phyloP scores from a whole-genome alignment of 1,140 invertebrate species.

The Bathynomus jamesi region DNA sequence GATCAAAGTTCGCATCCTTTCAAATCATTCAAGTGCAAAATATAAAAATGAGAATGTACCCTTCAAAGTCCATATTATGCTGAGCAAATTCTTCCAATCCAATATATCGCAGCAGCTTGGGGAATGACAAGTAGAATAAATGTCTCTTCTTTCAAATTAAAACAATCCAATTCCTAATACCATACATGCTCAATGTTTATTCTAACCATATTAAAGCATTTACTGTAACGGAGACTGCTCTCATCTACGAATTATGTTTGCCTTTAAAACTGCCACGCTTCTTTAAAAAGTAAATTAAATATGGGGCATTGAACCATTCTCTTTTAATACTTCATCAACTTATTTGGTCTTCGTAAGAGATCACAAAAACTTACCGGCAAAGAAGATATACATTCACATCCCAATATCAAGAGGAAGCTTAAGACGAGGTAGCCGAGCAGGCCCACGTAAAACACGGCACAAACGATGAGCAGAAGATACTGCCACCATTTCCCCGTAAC shows the following conservation, averaged over 20 bases:
- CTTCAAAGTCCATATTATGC: neutral
- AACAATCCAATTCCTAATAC: neutral
- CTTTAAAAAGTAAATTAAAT: neutral
- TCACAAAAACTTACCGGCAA: constrained; percentile 22
- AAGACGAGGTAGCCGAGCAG: constrained; percentile 61
- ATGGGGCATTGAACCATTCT: neutral
- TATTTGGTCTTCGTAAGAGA: neutral
- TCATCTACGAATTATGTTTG: neutral
- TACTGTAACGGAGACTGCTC: neutral
- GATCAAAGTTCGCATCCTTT: no score
- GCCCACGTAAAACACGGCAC: constrained; percentile 54
- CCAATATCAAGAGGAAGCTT: constrained; percentile 49
- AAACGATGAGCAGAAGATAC: constrained; percentile 50
- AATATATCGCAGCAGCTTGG: neutral
- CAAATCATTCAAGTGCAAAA: no score
- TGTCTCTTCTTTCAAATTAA: neutral
- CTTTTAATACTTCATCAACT: neutral
- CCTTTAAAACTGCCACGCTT: neutral
- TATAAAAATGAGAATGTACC: neutral
- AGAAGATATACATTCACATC: constrained; percentile 17
- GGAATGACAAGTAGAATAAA: neutral
- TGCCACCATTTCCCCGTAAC: constrained; percentile 50
- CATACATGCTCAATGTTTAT: neutral
- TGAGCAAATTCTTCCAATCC: neutral
- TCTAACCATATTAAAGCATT: neutral